Percentiles rank a stretch among this genome's conserved stretches.
phyloP scores from a whole-genome alignment of 2,888 invertebrate species.

The Drosophila austrosaltans region DNA sequence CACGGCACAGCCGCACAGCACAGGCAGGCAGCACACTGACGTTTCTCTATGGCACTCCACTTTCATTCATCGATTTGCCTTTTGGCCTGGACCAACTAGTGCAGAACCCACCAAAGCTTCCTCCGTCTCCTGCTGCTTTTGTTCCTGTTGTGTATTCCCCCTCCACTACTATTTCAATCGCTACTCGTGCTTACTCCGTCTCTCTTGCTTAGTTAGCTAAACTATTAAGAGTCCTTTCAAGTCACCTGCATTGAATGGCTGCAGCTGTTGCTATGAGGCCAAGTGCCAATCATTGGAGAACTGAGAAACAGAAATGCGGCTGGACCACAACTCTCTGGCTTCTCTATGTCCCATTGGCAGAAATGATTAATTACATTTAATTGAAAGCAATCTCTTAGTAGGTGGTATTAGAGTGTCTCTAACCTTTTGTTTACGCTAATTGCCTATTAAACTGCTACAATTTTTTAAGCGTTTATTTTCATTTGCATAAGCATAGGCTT shows the following conservation, averaged over 20 bases:
- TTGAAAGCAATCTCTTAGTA: slow-evolving; percentile 54
- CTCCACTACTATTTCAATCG: slow-evolving; percentile 13
- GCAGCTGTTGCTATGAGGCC: slow-evolving; percentile 23
- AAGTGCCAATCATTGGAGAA: not conserved
- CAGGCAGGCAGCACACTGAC: slow-evolving; percentile 28
- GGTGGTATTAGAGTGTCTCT: slow-evolving; percentile 14
- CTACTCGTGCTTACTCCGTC: not conserved
- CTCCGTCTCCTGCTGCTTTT: not conserved
- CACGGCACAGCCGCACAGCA: not conserved
- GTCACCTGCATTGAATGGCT: slow-evolving; percentile 39
- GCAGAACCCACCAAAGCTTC: slow-evolving; percentile 26
- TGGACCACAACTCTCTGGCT: slow-evolving; percentile 61
- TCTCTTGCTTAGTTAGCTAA: slow-evolving; percentile 10
- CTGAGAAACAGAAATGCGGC: slow-evolving; percentile 52
- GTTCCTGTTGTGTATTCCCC: not conserved
- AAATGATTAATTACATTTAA: slow-evolving; percentile 76
- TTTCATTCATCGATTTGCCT: slow-evolving; percentile 71
- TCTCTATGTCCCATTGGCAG: slow-evolving; percentile 49
- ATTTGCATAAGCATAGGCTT: slow-evolving; percentile 40
- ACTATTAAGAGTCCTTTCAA: slow-evolving; percentile 55
- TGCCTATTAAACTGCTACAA: slow-evolving; percentile 60
- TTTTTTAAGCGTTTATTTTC: slow-evolving; percentile 49
- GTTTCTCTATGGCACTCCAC: slow-evolving; percentile 36
- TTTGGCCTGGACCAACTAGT: slow-evolving; percentile 58
- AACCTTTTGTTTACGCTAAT: slow-evolving; percentile 53